Percentiles rank a stretch among this genome's conserved stretches.
phyloP scores from a whole-genome alignment of 2,797 vertebrate genomes.

The Chelidonichthys spinosus region DNA sequence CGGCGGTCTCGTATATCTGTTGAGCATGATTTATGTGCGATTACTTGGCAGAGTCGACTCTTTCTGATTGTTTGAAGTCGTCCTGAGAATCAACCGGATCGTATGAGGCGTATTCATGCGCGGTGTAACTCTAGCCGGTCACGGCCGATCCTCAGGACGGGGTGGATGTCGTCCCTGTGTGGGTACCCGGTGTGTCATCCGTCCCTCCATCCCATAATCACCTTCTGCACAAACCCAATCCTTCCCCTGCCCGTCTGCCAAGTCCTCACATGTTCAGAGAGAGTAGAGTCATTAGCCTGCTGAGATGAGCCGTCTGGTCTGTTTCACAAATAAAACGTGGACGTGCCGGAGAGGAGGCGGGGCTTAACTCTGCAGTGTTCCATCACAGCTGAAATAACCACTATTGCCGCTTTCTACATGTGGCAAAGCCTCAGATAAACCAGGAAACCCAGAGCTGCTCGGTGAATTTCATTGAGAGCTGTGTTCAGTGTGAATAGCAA shows the following conservation, averaged over 20 bases:
- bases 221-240: conserved; percentile 71
- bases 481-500: too few relatives aligned
- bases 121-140: conserved; percentile 71
- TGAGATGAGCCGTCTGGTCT: conserved; percentile 50
- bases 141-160: conserved; percentile 64
- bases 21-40: conserved; percentile 36
- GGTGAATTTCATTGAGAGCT: too few relatives aligned
- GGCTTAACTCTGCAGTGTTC: too few relatives aligned
- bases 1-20: conserved; percentile 18
- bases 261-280: conserved; percentile 76
- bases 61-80: conserved; percentile 50
- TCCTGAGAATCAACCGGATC: conserved; percentile 50
- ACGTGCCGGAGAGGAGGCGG: too few relatives aligned
- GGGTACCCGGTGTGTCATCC: conserved; percentile 64
- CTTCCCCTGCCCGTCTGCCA: conserved; percentile 73
- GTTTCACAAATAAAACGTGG: conserved; percentile 38
- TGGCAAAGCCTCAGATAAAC: too few relatives aligned
- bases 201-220: conserved; percentile 79
- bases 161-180: conserved; percentile 66
- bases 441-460: too few relatives aligned
- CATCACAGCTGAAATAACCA: too few relatives aligned
- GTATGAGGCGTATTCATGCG: conserved; percentile 65
- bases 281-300: conserved; percentile 73
- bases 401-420: too few relatives aligned
- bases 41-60: conserved; percentile 42